These are phyloP conservation scores for Sitophilus oryzae DNA, from an alignment of 1,140 invertebrate species.

Conservation along the genomic window DNA sequence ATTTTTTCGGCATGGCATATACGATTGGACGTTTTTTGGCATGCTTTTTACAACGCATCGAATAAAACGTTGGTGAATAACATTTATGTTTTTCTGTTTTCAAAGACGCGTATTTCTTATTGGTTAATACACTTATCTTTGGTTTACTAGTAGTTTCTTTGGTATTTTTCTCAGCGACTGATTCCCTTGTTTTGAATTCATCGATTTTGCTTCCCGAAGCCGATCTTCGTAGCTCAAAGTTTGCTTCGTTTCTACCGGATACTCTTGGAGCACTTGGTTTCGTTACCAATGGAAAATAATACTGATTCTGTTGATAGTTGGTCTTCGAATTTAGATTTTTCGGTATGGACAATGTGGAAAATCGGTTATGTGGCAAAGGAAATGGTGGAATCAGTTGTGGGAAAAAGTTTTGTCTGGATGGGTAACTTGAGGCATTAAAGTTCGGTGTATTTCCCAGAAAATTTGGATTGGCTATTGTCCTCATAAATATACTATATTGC, in stretches of 20 bases:
- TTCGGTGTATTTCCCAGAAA: conserved; percentile 12
- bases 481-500: conserved; percentile 21
- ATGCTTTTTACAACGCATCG: conserved; percentile 42
- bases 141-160: conserved; percentile 11
- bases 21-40: conserved; percentile 39
- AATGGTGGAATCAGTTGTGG: background rate
- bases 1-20: conserved; percentile 37
- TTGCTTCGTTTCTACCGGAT: conserved; percentile 29
- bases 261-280: conserved; percentile 12
- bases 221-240: conserved; percentile 17
- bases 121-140: conserved; percentile 15
- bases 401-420: background rate
- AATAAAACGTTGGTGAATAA: conserved; percentile 44
- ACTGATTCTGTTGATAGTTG: conserved; percentile 18
- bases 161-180: background rate
- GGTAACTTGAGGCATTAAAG: too few relatives aligned
- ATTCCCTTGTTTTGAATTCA: background rate
- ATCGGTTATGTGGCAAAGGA: background rate
- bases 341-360: background rate
- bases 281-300: conserved; percentile 9
- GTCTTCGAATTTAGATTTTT: conserved; percentile 2
- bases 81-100: conserved; percentile 42
- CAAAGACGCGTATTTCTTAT: conserved; percentile 38
- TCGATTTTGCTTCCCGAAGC: conserved; percentile 30
- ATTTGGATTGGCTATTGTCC: conserved; percentile 8